phyloP scores from a whole-genome alignment of 2,113 vertebrate species.

The Anas platyrhynchos region DNA sequence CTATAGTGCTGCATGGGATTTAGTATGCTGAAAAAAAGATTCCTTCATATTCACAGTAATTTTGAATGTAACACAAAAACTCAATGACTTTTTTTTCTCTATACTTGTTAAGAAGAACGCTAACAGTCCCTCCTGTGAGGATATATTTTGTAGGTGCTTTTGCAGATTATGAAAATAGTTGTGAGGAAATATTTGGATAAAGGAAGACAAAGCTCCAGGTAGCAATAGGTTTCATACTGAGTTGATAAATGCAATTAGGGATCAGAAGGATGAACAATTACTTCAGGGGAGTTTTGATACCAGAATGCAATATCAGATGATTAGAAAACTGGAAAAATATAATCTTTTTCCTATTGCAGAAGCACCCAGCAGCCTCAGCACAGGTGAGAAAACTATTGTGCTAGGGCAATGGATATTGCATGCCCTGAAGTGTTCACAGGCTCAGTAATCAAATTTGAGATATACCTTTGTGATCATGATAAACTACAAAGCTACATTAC shows the following conservation, averaged over 20 bases:
- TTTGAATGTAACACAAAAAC: constrained; percentile 41
- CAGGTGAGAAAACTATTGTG: background rate
- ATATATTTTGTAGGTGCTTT: constrained; percentile 38
- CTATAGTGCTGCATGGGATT: constrained; percentile 52
- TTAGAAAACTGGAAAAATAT: constrained; percentile 52
- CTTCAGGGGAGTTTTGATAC: constrained; percentile 53
- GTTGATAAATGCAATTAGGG: constrained; percentile 67
- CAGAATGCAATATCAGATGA: constrained; percentile 56
- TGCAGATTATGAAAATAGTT: constrained; percentile 63
- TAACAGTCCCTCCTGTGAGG: constrained; percentile 7
- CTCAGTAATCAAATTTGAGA: constrained; percentile 22
- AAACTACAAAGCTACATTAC: background rate
- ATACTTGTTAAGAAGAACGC: constrained; percentile 20
- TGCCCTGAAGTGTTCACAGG: constrained; percentile 23
- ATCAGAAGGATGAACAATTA: constrained; percentile 66
- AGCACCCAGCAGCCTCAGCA: background rate
- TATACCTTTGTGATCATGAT: background rate
- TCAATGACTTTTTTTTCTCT: constrained; percentile 13
- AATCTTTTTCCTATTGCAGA: background rate
- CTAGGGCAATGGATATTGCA: constrained; percentile 20
- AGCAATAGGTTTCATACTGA: constrained; percentile 55
- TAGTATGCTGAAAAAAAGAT: background rate
- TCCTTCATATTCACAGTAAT: constrained; percentile 50
- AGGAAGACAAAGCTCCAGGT: constrained; percentile 58
- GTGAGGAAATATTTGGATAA: constrained; percentile 55